A percentile compares a stretch with the other conserved stretches of the same genome.
Evolutionary conservation across 1,140 invertebrate genomes (phyloP).

Genomic region (Caenorhabditis inopinata): DNA sequence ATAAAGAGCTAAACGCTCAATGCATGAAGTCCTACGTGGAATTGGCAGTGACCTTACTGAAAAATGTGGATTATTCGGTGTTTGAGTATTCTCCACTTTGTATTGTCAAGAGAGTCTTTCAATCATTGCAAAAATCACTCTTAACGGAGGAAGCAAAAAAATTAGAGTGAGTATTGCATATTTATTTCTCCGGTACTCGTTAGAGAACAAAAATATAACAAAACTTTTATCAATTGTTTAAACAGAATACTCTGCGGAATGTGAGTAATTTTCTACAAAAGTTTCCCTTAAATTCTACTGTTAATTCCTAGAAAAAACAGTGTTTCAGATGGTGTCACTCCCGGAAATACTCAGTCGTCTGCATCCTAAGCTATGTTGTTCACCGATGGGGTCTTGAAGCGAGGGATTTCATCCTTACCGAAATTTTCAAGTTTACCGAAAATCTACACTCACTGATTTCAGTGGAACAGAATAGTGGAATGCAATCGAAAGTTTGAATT

Average conservation of each 20-base stretch:
- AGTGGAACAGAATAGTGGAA: not conserved
- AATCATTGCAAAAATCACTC: not conserved
- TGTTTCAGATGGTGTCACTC: not conserved
- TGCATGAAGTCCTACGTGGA: not conserved
- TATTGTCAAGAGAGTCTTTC: not conserved
- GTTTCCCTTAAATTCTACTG: not conserved
- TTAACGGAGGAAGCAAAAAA: not conserved
- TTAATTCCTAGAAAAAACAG: not conserved
- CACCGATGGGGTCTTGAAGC: not conserved
- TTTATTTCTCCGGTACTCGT: no score
- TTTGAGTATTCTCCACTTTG: not conserved
- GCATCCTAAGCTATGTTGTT: not conserved
- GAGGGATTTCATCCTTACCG: not conserved
- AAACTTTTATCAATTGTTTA: no score
- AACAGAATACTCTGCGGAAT: no score
- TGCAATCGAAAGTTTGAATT: not conserved
- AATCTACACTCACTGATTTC: not conserved
- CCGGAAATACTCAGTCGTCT: not conserved
- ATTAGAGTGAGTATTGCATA: no score
- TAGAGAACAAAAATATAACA: no score
- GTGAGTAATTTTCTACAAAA: no score
- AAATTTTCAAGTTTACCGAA: not conserved
- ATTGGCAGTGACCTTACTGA: not conserved
- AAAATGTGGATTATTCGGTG: not conserved
- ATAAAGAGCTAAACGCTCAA: not conserved